Base-by-base conservation (phyloP, 2,113 vertebrate genomes). In the Tylochromis polylepis region DNA sequence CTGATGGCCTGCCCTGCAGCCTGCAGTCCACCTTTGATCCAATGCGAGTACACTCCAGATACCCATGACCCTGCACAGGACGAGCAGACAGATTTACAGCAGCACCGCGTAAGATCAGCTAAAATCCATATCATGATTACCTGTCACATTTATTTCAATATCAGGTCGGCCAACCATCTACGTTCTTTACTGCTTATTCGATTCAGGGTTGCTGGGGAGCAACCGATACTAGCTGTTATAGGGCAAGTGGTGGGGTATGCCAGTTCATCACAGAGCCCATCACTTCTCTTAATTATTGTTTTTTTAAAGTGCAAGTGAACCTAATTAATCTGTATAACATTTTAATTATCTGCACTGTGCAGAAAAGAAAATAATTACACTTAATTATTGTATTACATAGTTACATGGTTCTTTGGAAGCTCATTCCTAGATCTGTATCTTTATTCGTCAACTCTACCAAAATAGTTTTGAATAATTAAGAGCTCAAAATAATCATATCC, bases 81-180 rank as follows among this genome's bases (percentile, higher is more conserved):
- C 1, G 1, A 49, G 43, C 70, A 75, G 43, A 49, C 43, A 29
- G 70, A 75, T 49, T 75, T 75, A 75, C 43, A 75, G 43, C 43
- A 51, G 43, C 4, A 6, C 15, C 3, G 6, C 24, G 29, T 49
- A 75, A 75, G 43, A 75, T 29, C 43, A 49, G 16, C 24, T 75
- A 49, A 49, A 75, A 75, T 31, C 70, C 70, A 75, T 31, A 29
- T 11, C 43, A 51, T 51, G 43, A 75, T 75, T 75, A 75, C 15
- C 70, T 75, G 43, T 75, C 43, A 75, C 43, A 51, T 75, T 75
- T 0, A 49, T 20, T 49, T 27, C 24, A 29, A 51, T 75, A 12
- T 12, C 15, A 51, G 43, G 2, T 49, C 70, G 46, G 67, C 67
- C 22, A 6, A 18, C 22, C 67, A 75, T 75, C 70, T 43, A 46